These are phyloP conservation scores for Papilio protenor DNA, from an alignment of 2,888 invertebrate species.

Conservation along the genomic window DNA sequence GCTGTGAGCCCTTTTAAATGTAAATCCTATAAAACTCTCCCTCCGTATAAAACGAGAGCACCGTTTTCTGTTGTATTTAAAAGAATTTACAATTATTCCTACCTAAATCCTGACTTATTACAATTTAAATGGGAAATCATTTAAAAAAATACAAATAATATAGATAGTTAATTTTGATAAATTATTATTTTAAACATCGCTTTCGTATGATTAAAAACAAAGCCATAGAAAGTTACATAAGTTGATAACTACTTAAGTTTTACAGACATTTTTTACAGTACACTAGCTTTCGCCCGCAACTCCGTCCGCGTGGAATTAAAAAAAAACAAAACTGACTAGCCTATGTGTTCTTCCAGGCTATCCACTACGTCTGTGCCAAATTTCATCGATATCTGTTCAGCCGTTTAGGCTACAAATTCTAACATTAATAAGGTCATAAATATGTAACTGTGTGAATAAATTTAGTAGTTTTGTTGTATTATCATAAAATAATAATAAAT, in stretches of 20 bases:
- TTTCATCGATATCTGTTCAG: too few species aligned
- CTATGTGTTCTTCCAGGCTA: too few species aligned
- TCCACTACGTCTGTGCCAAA: too few species aligned
- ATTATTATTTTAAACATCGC: background rate
- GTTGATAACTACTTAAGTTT: too few species aligned
- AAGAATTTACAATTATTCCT: constrained; percentile 51
- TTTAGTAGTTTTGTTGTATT: background rate
- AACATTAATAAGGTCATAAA: too few species aligned
- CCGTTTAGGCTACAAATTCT: too few species aligned
- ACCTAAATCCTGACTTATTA: constrained; percentile 50
- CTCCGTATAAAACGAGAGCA: constrained; percentile 38
- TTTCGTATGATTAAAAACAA: too few species aligned
- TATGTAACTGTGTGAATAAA: background rate
- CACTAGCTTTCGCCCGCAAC: too few species aligned
- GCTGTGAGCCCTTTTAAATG: constrained; percentile 37
- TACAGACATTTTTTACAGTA: too few species aligned
- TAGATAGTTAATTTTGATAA: background rate
- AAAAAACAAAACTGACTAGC: too few species aligned
- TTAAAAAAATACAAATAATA: background rate
- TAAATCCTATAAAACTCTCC: constrained; percentile 39
- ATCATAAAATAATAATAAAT: constrained; percentile 24
- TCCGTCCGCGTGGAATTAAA: too few species aligned
- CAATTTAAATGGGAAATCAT: constrained; percentile 40
- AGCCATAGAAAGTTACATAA: too few species aligned
- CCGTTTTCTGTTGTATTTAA: constrained; percentile 51